Conservation (phyloP, 2,113 vertebrate genomes). For the Aramus guarauna region DNA sequence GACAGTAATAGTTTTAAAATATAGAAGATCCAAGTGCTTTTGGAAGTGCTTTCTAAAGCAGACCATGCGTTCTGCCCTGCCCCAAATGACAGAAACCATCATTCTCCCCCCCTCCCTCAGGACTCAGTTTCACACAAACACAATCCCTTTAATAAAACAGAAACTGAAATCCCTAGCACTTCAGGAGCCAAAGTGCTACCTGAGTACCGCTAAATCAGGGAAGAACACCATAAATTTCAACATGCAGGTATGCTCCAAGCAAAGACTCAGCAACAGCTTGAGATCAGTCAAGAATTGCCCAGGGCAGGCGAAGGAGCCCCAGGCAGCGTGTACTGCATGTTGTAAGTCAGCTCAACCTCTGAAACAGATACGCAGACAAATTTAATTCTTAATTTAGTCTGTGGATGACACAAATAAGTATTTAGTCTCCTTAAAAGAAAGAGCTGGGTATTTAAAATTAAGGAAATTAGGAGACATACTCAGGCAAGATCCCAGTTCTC, state of each 20-base stretch:
- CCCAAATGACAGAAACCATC: background rate
- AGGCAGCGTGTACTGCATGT: accelerated
- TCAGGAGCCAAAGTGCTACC: background rate
- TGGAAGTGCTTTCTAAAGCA: background rate
- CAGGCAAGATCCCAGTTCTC: background rate
- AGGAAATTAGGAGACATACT: background rate
- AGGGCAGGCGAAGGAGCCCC: background rate
- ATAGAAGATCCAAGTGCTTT: background rate
- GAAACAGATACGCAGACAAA: background rate
- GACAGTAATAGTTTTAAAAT: background rate
- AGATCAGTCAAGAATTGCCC: background rate
- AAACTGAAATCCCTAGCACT: accelerated
- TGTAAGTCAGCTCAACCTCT: background rate
- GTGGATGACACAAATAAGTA: accelerated
- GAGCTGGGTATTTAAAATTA: too few relatives aligned
- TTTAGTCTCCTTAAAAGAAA: background rate
- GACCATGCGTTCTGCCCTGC: background rate
- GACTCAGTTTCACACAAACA: background rate
- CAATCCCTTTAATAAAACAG: accelerated
- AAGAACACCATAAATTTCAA: accelerated
- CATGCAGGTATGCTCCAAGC: too few relatives aligned
- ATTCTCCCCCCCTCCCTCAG: background rate
- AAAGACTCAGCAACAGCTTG: background rate
- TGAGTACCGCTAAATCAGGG: background rate
- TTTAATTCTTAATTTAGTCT: background rate